phyloP scores from a whole-genome alignment of 2,888 invertebrate species.

The Esperia sulphurella region DNA sequence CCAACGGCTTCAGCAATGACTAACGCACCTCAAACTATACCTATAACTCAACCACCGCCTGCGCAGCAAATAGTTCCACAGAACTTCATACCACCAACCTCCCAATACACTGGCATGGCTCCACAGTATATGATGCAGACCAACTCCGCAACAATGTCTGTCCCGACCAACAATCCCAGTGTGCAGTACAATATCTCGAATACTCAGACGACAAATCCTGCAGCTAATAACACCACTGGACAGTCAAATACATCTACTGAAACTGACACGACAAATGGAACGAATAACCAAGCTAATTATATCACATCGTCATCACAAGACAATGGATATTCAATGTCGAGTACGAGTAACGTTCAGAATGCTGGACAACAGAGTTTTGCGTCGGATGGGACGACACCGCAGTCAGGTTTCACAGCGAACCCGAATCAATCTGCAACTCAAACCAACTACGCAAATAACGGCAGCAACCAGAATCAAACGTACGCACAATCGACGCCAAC shows the following conservation, averaged over 20 bases:
- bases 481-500: slow-evolving; percentile 47
- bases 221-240: slow-evolving; percentile 51
- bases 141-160: slow-evolving; percentile 45
- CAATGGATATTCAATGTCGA: slow-evolving; percentile 43
- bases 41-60: slow-evolving; percentile 47
- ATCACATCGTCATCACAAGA: slow-evolving; percentile 70
- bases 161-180: slow-evolving; percentile 47
- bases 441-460: slow-evolving; percentile 49
- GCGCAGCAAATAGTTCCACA: slow-evolving; percentile 59
- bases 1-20: slow-evolving; percentile 52
- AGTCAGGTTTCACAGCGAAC: slow-evolving; percentile 38
- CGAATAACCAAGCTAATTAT: slow-evolving; percentile 57
- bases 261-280: slow-evolving; percentile 44
- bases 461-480: slow-evolving; percentile 35
- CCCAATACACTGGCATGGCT: slow-evolving; percentile 56
- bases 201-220: slow-evolving; percentile 36
- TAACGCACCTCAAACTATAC: slow-evolving; percentile 38
- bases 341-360: slow-evolving; percentile 36
- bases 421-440: slow-evolving; percentile 40
- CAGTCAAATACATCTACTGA: slow-evolving; percentile 41
- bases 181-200: slow-evolving; percentile 57
- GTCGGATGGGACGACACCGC: slow-evolving; percentile 44
- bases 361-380: slow-evolving; percentile 44
- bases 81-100: slow-evolving; percentile 58
- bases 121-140: slow-evolving; percentile 67